Base-by-base conservation (phyloP, 2,888 invertebrate genomes). In the Auanema freiburgensis region DNA sequence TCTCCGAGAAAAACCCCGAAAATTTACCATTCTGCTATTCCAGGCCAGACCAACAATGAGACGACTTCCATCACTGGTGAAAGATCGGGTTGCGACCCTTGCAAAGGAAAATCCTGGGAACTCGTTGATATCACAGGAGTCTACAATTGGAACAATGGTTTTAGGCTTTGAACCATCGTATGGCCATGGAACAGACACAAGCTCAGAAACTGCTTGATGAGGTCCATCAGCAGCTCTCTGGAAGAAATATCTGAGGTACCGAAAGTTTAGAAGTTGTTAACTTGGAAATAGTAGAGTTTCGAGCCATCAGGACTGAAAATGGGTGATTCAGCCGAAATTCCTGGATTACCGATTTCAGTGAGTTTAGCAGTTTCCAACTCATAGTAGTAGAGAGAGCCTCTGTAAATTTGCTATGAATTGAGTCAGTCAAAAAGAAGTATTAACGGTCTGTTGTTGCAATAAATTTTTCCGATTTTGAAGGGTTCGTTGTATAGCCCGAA, bases 371-470 rank as follows among this genome's bases (percentile, higher is more conserved):
- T 58, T 41, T 59, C 58, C 46, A 81, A 58, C 16, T 79, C 71
- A 64, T 79, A 81, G 59, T 72, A 76, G 58, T 77, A 78, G 21
- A 82, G 66, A 8, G 70, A 41, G 40, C 79, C 78, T 2, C 74
- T 75, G 52, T 68, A 75, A 50, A 16, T 24, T n/a, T n/a, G n/a
- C n/a, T n/a, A 50, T 41, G 21, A 23, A 21, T 21, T 44, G 14
- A 24, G 44, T n/a, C n/a, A 3, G 3, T 14, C 2, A n/a, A 8
- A 25, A 49, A 24, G 50, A 50, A 50, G 43, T 25, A 42, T 5
- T 25, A n/a, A 63, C 67, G 53, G 59, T 63, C 79, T 55, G 59
- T 81, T 83, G 54, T 71, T 73, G 59, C 83, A 83, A 63, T 67
- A 76, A 44, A 80, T 76, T 25, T 67, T 62, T 33, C 83, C 83